These are phyloP conservation scores for Ciconia nigra DNA, from an alignment of 2,797 vertebrate genomes.

Conservation along the genomic window DNA sequence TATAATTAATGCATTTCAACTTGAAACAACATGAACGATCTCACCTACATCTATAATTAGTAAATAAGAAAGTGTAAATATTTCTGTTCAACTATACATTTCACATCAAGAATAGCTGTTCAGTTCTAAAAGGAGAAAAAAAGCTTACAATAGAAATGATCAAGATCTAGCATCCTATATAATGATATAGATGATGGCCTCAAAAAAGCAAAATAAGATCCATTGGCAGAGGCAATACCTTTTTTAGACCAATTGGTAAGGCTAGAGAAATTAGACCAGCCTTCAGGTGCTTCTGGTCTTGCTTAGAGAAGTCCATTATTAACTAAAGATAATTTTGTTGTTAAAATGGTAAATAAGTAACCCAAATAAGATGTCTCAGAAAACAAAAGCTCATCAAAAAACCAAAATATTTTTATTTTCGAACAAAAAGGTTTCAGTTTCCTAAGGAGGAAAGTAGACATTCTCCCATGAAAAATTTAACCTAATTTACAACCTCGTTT, in stretches of 20 bases:
- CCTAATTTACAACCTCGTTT: not conserved
- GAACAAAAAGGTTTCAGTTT: not conserved
- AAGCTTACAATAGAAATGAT: not conserved
- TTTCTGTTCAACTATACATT: not conserved
- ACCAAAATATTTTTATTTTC: not conserved
- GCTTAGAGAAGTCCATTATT: not conserved
- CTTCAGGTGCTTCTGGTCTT: not conserved
- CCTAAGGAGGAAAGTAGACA: not conserved
- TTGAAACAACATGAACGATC: not conserved
- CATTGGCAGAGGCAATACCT: not conserved
- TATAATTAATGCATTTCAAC: not conserved
- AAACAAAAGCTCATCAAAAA: not conserved
- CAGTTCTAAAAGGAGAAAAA: not conserved
- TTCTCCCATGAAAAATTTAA: not conserved
- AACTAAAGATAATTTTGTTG: not conserved
- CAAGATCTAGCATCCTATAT: not conserved
- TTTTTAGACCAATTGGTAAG: not conserved
- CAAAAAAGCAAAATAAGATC: not conserved
- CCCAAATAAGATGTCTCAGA: not conserved
- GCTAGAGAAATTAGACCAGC: not conserved
- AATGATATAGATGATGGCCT: not conserved
- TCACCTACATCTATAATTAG: not conserved
- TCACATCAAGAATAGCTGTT: not conserved
- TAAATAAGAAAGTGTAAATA: not conserved
- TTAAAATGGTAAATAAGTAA: not conserved